Evolutionary conservation across 2,888 invertebrate genomes (phyloP), one percentile per base, ranked within the genome.

Genomic region (Pinctada fucata): DNA sequence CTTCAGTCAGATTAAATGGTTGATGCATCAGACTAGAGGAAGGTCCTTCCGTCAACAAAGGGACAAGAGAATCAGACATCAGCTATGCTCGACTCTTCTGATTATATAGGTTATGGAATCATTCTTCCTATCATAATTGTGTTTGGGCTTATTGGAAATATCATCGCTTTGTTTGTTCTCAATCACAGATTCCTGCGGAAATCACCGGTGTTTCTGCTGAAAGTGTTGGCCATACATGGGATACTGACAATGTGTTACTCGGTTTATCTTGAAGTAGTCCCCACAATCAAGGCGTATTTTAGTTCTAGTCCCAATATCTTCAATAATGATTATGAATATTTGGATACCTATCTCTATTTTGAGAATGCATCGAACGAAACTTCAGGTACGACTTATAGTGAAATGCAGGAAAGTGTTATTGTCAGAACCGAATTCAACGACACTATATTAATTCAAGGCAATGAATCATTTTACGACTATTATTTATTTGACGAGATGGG

Each of bases 231-330:
- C 3, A 63, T 78, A 8, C 72, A 73, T 69, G 78, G 73, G 31
- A 73, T 78, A n/a, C 47, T 78, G 1, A 78, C 72, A n/a, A 78
- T 78, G 78, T 47, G 66, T 48, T 73, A 64, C 51, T 72, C 78
- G 5, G 64, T 73, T 3, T 68, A 73, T 69, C 10, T 64, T 13
- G 78, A 78, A 13, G 73, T 78, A 10, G 47, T 73, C 50, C 78
- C 78, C 3, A 66, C 78, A 8, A 58, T 78, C 8, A 58, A 58
- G 13, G 8, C 58, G 6, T 58, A 6, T 10, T 58, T 58, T 58
- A 13, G 0, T 10, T 10, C 6, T 58, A 58, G 6, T 58, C 6
- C 8, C 58, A 10, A 10, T 10, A 13, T 10, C 6, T 10, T 10
- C 58, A 58, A 58, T 13, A 58, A 58, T 13, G 6, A 6, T 6